Conservation (phyloP, 2,113 vertebrate genomes). For the Myotis lucifugus region DNA sequence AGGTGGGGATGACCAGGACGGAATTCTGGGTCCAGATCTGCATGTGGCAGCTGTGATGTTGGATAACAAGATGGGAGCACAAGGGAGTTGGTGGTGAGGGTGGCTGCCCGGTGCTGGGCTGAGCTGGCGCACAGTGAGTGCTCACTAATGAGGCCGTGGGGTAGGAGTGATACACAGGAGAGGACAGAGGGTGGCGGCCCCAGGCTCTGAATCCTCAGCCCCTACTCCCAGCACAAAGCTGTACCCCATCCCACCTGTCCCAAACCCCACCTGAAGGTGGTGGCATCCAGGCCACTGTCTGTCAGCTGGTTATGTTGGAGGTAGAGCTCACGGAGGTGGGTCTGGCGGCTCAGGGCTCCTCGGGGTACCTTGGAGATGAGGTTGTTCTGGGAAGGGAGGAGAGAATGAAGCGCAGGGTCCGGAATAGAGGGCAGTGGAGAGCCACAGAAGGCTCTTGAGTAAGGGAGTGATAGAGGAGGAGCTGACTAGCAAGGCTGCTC, state of each 20-base stretch:
- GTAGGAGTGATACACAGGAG: not conserved
- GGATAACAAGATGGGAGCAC: not conserved
- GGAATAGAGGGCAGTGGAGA: not conserved
- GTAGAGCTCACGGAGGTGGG: conserved; percentile 79
- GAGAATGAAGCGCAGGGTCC: not conserved
- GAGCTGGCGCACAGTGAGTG: accelerated
- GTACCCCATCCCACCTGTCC: not conserved
- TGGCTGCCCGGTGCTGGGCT: no score
- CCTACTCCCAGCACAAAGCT: accelerated
- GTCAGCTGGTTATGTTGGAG: conserved; percentile 80
- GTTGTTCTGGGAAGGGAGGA: conserved; percentile 75
- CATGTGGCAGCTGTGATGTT: not conserved
- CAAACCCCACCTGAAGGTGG: conserved; percentile 78
- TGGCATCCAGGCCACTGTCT: conserved; percentile 56
- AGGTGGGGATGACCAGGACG: not conserved
- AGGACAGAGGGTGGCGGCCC: not conserved
- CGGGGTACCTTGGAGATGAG: conserved; percentile 78
- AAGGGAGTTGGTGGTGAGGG: not conserved
- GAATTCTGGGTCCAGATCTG: not conserved
- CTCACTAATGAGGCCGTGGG: not conserved
- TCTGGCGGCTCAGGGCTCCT: conserved; percentile 76
- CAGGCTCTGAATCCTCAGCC: not conserved
- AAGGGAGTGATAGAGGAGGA: not conserved
- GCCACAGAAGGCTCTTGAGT: not conserved
- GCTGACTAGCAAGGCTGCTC: not conserved